A percentile compares a stretch with the other conserved stretches of the same genome.
Conservation (phyloP, 1,140 invertebrate species). For the Luehdorfia chinensis region DNA sequence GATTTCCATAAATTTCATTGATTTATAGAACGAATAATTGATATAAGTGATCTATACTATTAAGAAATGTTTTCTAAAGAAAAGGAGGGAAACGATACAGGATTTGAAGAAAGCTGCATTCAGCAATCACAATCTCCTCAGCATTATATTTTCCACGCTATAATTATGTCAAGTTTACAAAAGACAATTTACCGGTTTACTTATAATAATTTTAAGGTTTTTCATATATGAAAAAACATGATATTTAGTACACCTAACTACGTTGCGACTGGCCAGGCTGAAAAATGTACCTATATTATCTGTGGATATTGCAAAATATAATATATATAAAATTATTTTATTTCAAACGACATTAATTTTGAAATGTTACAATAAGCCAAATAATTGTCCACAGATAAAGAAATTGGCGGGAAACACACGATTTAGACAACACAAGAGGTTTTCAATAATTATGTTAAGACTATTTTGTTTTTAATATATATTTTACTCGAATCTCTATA, state of each 20-base stretch:
- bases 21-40: too few relatives aligned
- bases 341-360: neutral
- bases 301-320: constrained; percentile 7
- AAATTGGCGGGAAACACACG: constrained; percentile 19
- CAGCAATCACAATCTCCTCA: too few relatives aligned
- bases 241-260: constrained; percentile 9
- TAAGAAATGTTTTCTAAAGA: too few relatives aligned
- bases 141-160: neutral
- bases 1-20: too few relatives aligned
- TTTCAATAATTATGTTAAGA: constrained; percentile 26
- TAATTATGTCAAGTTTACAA: neutral
- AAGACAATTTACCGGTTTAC: too few relatives aligned
- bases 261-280: constrained; percentile 21
- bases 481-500: constrained; percentile 61
- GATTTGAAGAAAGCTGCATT: too few relatives aligned
- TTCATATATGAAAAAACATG: too few relatives aligned
- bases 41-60: too few relatives aligned
- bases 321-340: neutral
- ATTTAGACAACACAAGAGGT: constrained; percentile 34
- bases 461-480: constrained; percentile 37
- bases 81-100: too few relatives aligned
- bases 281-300: constrained; percentile 12
- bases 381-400: constrained; percentile 22
- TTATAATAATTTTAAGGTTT: too few relatives aligned
- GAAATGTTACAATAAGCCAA: constrained; percentile 8